Evolutionary conservation across 2,888 invertebrate genomes (phyloP).

Genomic region (Eurois occulta): DNA sequence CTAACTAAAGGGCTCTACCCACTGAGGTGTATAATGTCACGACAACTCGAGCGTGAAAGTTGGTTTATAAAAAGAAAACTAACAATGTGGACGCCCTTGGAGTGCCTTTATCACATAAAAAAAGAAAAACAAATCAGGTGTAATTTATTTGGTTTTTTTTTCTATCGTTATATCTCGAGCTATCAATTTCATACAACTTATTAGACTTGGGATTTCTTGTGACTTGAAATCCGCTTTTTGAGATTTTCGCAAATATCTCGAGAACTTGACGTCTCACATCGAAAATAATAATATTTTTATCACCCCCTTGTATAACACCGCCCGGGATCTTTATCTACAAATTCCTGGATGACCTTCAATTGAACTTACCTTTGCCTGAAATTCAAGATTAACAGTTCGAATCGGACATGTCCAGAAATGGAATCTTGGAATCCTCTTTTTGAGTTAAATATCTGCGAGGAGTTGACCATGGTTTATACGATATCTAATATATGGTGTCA

Average conservation of each 20-base stretch:
- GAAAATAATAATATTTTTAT: neutral
- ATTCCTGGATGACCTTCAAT: neutral
- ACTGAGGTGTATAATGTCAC: slow-evolving; percentile 44
- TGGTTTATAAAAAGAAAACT: slow-evolving; percentile 24
- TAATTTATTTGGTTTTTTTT: neutral
- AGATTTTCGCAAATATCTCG: neutral
- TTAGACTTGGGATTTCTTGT: slow-evolving; percentile 9
- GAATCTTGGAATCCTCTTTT: neutral
- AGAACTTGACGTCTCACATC: neutral
- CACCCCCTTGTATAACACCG: neutral
- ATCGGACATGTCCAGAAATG: neutral
- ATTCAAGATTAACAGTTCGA: neutral
- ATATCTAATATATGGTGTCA: neutral
- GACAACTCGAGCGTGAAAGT: slow-evolving; percentile 27
- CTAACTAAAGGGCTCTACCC: slow-evolving; percentile 31
- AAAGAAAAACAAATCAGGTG: neutral
- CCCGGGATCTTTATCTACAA: neutral
- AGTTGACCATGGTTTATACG: neutral
- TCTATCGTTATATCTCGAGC: no score
- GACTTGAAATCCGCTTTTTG: neutral
- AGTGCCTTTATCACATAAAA: neutral
- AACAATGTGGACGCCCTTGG: neutral
- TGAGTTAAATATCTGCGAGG: neutral
- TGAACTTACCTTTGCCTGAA: neutral
- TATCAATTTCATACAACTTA: slow-evolving; percentile 12